Conservation (phyloP, 2,113 vertebrate genomes). For the Rhynchomys soricoides region DNA sequence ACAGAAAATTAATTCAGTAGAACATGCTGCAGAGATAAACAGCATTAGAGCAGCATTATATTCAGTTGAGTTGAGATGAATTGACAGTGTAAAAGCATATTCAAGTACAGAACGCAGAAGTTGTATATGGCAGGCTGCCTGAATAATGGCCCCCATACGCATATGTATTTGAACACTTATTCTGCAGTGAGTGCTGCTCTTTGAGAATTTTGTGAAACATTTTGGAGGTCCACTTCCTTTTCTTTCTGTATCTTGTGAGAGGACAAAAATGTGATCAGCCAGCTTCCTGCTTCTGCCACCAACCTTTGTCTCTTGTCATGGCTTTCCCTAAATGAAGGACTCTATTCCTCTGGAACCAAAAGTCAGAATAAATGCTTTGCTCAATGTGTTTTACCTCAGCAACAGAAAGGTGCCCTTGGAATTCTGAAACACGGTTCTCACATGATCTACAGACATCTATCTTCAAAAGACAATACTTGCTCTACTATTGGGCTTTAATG, state of each 20-base stretch:
- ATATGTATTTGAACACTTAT: neutral
- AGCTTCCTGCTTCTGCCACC: neutral
- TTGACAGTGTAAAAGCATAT: too few relatives aligned
- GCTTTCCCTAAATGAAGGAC: too few relatives aligned
- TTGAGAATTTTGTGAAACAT: neutral
- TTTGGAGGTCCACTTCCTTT: neutral
- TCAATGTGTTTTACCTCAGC: neutral
- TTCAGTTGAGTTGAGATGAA: neutral
- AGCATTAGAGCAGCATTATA: neutral
- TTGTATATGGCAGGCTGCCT: neutral
- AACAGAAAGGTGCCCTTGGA: neutral
- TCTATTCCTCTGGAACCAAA: neutral
- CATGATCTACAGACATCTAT: neutral
- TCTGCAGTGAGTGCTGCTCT: neutral
- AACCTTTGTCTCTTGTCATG: neutral
- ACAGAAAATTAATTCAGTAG: neutral
- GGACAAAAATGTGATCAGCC: neutral
- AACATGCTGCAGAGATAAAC: too few relatives aligned
- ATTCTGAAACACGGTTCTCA: neutral
- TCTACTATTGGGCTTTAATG: neutral
- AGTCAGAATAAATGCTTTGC: neutral
- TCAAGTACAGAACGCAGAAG: neutral
- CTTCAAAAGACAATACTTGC: neutral
- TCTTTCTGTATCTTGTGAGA: neutral
- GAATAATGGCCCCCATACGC: neutral